phyloP scores from a whole-genome alignment of 1,140 invertebrate genomes.

The Megathymus violae region DNA sequence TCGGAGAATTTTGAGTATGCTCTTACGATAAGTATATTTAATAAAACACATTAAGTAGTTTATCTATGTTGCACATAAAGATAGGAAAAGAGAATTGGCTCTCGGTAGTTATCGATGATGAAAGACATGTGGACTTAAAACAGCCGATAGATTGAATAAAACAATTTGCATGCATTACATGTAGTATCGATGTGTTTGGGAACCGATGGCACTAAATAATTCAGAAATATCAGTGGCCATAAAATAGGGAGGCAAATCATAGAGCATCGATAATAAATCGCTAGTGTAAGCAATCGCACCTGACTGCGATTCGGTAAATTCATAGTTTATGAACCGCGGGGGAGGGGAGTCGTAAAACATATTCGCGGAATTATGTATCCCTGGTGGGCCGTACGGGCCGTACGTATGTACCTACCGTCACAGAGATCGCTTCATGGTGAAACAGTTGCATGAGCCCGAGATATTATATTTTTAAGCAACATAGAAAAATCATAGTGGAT shows the following conservation, averaged over 20 bases:
- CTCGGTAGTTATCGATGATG: neutral
- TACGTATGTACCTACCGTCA: neutral
- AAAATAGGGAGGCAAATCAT: constrained; percentile 47
- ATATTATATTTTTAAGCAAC: no score
- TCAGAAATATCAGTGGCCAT: constrained; percentile 54
- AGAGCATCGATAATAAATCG: constrained; percentile 68
- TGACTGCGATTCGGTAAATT: constrained; percentile 73
- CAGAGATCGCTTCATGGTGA: constrained; percentile 13
- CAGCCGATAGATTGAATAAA: constrained; percentile 9
- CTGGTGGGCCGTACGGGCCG: constrained; percentile 51
- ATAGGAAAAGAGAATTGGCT: neutral
- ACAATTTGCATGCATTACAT: constrained; percentile 7
- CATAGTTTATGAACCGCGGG: constrained; percentile 71
- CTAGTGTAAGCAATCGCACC: constrained; percentile 64
- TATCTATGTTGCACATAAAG: neutral
- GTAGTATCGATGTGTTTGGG: neutral
- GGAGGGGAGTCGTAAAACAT: constrained; percentile 59
- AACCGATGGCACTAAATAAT: constrained; percentile 49
- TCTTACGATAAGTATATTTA: neutral
- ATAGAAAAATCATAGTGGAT: no score
- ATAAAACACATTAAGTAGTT: neutral
- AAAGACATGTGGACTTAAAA: neutral
- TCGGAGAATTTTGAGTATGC: constrained; percentile 2
- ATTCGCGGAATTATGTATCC: constrained; percentile 65
- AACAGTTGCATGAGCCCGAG: neutral